Evolutionary conservation across 1,140 invertebrate species (phyloP).

Genomic region (Meloidogyne floridensis): DNA sequence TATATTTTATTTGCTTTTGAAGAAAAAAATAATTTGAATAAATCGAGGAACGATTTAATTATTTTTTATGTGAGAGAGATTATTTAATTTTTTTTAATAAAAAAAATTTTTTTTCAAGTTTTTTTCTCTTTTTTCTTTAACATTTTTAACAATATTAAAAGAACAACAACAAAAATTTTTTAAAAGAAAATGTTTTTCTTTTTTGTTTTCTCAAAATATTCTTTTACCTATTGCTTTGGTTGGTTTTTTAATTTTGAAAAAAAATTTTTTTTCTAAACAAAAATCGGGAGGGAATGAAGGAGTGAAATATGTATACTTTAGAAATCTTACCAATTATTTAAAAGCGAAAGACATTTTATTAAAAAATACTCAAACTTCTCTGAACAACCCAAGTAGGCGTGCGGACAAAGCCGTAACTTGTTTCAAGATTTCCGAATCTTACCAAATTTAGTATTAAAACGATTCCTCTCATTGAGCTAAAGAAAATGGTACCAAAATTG

Average conservation of each 20-base stretch:
- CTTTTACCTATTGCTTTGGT: slow-evolving; percentile 19
- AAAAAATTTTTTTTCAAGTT: slow-evolving; percentile 2
- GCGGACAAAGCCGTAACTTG: too few species aligned
- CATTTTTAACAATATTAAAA: too few species aligned
- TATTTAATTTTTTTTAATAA: background rate
- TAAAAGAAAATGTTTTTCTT: background rate
- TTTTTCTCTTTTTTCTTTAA: background rate
- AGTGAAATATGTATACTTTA: background rate
- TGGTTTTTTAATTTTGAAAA: background rate
- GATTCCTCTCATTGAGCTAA: too few species aligned
- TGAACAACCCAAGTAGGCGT: too few species aligned
- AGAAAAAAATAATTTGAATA: background rate
- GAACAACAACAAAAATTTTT: background rate
- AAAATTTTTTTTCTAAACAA: background rate
- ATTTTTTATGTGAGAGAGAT: background rate
- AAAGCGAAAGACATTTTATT: too few species aligned
- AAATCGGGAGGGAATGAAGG: background rate
- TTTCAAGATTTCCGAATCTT: too few species aligned
- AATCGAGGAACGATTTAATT: background rate
- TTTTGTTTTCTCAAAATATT: slow-evolving; percentile 7
- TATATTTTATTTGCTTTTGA: slow-evolving; percentile 10
- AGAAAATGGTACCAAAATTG: too few species aligned
- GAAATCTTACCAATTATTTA: too few species aligned
- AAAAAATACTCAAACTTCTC: too few species aligned
- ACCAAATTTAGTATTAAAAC: too few species aligned